Evolutionary conservation across 2,797 vertebrate genomes (phyloP).

Genomic region (Melanotaenia parkinsoni): DNA sequence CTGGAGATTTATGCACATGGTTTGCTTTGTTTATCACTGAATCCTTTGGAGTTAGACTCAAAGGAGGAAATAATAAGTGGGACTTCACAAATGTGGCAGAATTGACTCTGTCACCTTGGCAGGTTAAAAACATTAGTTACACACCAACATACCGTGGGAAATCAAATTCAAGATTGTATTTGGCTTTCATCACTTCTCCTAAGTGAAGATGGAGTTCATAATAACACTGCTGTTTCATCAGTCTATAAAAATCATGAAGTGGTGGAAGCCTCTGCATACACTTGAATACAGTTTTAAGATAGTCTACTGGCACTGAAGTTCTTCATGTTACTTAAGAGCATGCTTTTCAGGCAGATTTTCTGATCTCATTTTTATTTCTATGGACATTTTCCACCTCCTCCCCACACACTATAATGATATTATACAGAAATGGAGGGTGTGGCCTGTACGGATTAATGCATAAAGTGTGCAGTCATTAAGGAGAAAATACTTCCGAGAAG

Average conservation of each 20-base stretch:
- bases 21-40: background rate
- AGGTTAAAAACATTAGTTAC: constrained; percentile 58
- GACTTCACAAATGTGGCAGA: constrained; percentile 37
- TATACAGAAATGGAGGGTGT: background rate
- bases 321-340: too few species aligned
- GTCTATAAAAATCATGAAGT: background rate
- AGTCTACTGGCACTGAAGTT: background rate
- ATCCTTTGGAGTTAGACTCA: constrained; percentile 9
- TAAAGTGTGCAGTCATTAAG: background rate
- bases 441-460: background rate
- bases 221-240: background rate
- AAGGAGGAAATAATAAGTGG: constrained; percentile 40
- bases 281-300: background rate
- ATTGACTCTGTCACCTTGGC: constrained; percentile 47
- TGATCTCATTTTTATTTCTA: background rate
- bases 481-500: too few species aligned
- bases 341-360: too few species aligned
- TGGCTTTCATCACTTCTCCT: constrained; percentile 18
- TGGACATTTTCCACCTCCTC: background rate
- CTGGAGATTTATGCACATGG: constrained; percentile 19
- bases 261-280: background rate
- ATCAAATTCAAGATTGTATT: constrained; percentile 41
- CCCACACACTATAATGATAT: background rate
- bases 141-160: constrained; percentile 20
- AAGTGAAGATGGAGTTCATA: constrained; percentile 24